Evolutionary conservation across 2,797 vertebrate species (phyloP).

Genomic region (Ficedula albicollis): DNA sequence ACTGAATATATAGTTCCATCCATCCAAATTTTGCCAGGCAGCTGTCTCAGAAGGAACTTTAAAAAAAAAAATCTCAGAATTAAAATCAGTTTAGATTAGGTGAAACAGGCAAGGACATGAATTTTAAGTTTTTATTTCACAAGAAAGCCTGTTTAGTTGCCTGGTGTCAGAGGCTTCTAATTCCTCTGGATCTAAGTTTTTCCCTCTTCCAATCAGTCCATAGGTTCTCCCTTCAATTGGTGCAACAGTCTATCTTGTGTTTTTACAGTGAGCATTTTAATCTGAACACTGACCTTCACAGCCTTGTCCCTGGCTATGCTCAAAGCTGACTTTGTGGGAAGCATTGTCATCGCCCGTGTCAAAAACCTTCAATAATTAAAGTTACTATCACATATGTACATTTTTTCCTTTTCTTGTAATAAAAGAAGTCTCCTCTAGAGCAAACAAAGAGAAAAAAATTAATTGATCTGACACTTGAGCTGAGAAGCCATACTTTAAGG

Average conservation of each 20-base stretch:
- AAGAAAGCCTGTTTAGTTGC: not conserved
- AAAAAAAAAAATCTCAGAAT: not conserved
- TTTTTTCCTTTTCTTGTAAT: constrained; percentile 54
- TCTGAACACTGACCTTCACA: constrained; percentile 65
- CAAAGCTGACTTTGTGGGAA: constrained; percentile 57
- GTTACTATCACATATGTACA: constrained; percentile 53
- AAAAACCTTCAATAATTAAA: constrained; percentile 73
- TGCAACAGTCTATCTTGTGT: not conserved
- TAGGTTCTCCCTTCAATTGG: not conserved
- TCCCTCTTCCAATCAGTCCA: not conserved
- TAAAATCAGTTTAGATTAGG: not conserved
- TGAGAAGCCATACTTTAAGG: constrained; percentile 63
- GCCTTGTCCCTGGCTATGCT: constrained; percentile 27
- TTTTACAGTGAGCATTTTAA: constrained; percentile 37
- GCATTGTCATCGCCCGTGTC: constrained; percentile 46
- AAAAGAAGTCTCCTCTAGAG: constrained; percentile 70
- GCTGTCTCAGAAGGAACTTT: not conserved
- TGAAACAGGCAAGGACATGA: not conserved
- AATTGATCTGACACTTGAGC: constrained; percentile 72
- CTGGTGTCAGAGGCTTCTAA: not conserved
- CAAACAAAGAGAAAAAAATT: constrained; percentile 70
- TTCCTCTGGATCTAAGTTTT: not conserved
- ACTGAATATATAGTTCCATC: not conserved
- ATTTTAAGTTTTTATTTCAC: not conserved
- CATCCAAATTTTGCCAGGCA: not conserved